Conservation (phyloP, 2,888 invertebrate species). For the Aspidiotus rigidus region DNA sequence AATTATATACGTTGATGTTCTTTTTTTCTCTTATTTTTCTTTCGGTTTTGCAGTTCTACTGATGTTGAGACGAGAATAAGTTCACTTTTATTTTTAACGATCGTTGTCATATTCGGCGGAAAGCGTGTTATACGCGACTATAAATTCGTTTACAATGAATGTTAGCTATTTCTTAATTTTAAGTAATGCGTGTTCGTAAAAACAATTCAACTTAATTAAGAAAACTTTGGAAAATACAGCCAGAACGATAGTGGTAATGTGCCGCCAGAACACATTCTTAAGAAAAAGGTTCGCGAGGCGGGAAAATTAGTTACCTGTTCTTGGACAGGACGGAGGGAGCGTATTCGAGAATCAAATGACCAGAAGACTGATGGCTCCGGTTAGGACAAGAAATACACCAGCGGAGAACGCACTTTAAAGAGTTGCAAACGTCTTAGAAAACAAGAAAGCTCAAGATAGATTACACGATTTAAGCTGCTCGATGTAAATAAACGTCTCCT, state of each 20-base stretch:
- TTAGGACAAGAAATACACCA: slow-evolving; percentile 25
- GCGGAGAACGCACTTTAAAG: slow-evolving; percentile 11
- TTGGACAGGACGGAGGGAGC: too few species aligned
- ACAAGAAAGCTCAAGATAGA: slow-evolving; percentile 32
- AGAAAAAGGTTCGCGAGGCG: slow-evolving; percentile 14
- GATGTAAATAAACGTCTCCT: slow-evolving; percentile 33
- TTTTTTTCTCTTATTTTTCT: slow-evolving; percentile 7
- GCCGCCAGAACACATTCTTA: neutral
- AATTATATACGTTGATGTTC: slow-evolving; percentile 21
- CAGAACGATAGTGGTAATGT: neutral
- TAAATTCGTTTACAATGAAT: slow-evolving; percentile 6
- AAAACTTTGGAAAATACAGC: slow-evolving; percentile 16
- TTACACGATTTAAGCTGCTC: slow-evolving; percentile 33
- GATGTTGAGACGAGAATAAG: neutral
- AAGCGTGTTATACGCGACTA: neutral
- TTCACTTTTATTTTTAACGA: slow-evolving; percentile 3
- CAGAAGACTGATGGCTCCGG: slow-evolving; percentile 31
- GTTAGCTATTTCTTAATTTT: neutral
- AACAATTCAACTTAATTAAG: slow-evolving; percentile 32
- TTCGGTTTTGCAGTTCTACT: neutral
- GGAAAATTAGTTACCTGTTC: slow-evolving; percentile 28
- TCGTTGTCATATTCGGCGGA: neutral
- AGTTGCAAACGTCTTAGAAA: slow-evolving; percentile 27
- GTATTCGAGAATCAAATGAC: slow-evolving; percentile 30
- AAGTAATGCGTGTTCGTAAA: slow-evolving; percentile 17